Percentiles rank a stretch among this genome's conserved stretches.
phyloP scores from a whole-genome alignment of 1,140 invertebrate species.

The Rhopalosiphum padi region DNA sequence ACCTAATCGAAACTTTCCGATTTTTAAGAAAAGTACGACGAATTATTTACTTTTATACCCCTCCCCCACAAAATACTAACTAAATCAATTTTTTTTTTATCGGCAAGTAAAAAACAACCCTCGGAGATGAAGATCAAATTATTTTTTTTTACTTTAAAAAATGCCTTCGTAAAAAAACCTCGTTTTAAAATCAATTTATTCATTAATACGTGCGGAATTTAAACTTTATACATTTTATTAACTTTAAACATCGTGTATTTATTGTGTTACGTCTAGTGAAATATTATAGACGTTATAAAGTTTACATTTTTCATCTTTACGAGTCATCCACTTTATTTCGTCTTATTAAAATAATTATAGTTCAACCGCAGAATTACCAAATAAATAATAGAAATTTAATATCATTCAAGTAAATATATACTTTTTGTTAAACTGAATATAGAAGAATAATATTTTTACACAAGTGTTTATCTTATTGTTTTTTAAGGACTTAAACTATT shows the following conservation, averaged over 20 bases:
- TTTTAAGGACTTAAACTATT: background rate
- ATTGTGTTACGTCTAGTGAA: background rate
- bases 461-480: background rate
- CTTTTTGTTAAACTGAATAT: background rate
- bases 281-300: background rate
- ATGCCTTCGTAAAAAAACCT: too few species aligned
- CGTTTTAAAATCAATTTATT: background rate
- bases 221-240: background rate
- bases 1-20: background rate
- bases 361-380: background rate
- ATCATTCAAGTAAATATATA: background rate
- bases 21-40: background rate
- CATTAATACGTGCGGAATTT: background rate
- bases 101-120: background rate
- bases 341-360: background rate
- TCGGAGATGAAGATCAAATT: background rate
- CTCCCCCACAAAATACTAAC: background rate
- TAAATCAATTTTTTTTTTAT: background rate
- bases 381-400: background rate
- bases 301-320: background rate
- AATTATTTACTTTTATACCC: background rate
- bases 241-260: background rate
- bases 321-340: background rate
- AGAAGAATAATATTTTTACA: background rate
- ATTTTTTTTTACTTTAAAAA: background rate